A percentile compares a stretch with the other conserved stretches of the same genome.
Conservation (phyloP, 1,140 invertebrate species). For the Diachasma alloeum region DNA sequence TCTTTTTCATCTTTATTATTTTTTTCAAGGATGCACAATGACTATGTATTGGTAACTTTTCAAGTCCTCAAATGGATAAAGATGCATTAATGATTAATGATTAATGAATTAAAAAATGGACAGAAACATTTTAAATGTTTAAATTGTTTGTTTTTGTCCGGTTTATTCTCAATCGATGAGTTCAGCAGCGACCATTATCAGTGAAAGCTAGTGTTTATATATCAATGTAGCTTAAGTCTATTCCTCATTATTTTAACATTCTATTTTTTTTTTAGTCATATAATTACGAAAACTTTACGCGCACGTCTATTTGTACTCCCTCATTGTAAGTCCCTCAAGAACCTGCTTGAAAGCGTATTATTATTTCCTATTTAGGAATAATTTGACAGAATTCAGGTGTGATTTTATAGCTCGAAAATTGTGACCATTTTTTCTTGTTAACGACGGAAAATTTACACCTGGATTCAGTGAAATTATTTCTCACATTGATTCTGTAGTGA, state of each 20-base stretch:
- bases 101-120: constrained; percentile 17
- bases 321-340: constrained; percentile 31
- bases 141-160: constrained; percentile 2
- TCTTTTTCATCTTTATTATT: too few species aligned
- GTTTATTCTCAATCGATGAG: constrained; percentile 52
- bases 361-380: constrained; percentile 10
- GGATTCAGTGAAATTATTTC: too few species aligned
- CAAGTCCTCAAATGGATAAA: constrained; percentile 10
- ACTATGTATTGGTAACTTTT: constrained; percentile 55
- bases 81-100: constrained; percentile 28
- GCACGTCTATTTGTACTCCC: constrained; percentile 26
- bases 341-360: constrained; percentile 23
- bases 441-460: too few species aligned
- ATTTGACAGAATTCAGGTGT: not conserved
- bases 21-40: constrained; percentile 66
- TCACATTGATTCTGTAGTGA: too few species aligned
- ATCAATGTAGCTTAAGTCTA: constrained; percentile 35
- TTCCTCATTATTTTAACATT: constrained; percentile 36
- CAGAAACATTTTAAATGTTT: not conserved
- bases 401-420: too few species aligned
- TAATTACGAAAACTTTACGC: constrained; percentile 36
- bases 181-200: constrained; percentile 66
- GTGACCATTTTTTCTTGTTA: not conserved
- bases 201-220: constrained; percentile 56
- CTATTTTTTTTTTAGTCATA: constrained; percentile 20